Percentiles rank a stretch among this genome's conserved stretches.
Conservation (phyloP, 1,140 invertebrate species). For the Mizuhopecten yessoensis region DNA sequence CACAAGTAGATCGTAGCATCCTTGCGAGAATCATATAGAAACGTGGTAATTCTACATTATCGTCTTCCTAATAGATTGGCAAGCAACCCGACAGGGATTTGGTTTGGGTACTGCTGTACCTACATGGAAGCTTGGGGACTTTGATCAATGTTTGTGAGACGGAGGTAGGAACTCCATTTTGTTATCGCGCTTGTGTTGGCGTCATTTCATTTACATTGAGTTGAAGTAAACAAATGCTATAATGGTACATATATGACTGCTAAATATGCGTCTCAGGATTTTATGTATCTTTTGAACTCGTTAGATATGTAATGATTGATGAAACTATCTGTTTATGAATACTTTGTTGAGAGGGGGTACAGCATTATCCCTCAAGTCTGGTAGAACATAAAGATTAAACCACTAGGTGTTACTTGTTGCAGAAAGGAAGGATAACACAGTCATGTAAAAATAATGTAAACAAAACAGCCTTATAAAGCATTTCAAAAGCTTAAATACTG, state of each 20-base stretch:
- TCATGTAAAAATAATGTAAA: no score
- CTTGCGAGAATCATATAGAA: slow-evolving; percentile 27
- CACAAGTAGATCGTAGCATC: slow-evolving; percentile 22
- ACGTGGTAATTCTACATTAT: slow-evolving; percentile 35
- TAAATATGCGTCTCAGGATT: not conserved
- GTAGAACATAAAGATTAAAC: not conserved
- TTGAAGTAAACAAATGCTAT: not conserved
- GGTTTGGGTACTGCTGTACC: slow-evolving; percentile 2
- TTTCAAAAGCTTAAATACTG: not conserved
- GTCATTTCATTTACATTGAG: slow-evolving; percentile 6
- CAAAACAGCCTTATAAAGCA: not conserved
- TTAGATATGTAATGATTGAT: not conserved
- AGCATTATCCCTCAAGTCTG: not conserved
- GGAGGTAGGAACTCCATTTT: slow-evolving; percentile 37
- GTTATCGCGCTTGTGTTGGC: slow-evolving; percentile 23
- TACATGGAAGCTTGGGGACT: slow-evolving; percentile 7
- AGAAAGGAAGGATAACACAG: not conserved
- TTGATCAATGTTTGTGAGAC: not conserved
- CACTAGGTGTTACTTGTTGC: not conserved
- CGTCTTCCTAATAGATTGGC: slow-evolving; percentile 32
- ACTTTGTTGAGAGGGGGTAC: not conserved
- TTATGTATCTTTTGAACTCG: not conserved
- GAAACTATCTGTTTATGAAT: not conserved
- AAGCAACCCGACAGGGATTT: slow-evolving; percentile 37
- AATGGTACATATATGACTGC: no score